Evolutionary conservation across 92 coral and sea anemone species (phyloP), one percentile per base, ranked within the genome.

Genomic region (Ricordea florida): DNA sequence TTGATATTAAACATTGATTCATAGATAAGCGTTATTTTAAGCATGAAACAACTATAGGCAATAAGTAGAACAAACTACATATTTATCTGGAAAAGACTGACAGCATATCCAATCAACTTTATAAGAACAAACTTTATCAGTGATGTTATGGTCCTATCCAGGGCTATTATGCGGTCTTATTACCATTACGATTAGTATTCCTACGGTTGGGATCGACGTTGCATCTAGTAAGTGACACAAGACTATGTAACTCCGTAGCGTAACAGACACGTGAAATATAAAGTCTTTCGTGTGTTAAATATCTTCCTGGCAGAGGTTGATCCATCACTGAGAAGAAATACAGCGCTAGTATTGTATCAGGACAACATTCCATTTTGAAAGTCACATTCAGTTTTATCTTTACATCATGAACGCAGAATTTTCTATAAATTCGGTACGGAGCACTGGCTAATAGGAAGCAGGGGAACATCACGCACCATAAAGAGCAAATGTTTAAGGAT

Each of bases 401-500:
- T 51, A 49, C 63, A 24, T 69, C 76, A 13, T 25, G 48, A 13
- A n/a, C 9, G 4, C 35, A n/a, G 34, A 16, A n/a, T 16, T 36
- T 36, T 21, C 76, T 69, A 24, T 10, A 18, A 25, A 28, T 18
- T 10, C 63, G 76, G 48, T 69, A 69, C 5, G 76, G 76, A n/a
- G 51, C 47, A 14, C 62, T 33, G 25, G 42, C 64, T 48, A 69
- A 18, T 7, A 69, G 35, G 25, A 50, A 69, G 16, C 46, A 34
- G 10, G 76, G 76, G 23, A 69, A 18, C 51, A 69, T n/a, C 35
- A 44, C 23, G 5, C 62, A 37, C 76, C 76, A 69, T 20, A 52
- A 26, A 1, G 32, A 5, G 20, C 37, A 37, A 5, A 0, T 15
- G 21, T 69, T 69, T 11, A 37, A 25, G 10, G 22, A 36, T 30